Evolutionary conservation across 2,888 invertebrate genomes (phyloP).

Genomic region (Anoplius nigerrimus): DNA sequence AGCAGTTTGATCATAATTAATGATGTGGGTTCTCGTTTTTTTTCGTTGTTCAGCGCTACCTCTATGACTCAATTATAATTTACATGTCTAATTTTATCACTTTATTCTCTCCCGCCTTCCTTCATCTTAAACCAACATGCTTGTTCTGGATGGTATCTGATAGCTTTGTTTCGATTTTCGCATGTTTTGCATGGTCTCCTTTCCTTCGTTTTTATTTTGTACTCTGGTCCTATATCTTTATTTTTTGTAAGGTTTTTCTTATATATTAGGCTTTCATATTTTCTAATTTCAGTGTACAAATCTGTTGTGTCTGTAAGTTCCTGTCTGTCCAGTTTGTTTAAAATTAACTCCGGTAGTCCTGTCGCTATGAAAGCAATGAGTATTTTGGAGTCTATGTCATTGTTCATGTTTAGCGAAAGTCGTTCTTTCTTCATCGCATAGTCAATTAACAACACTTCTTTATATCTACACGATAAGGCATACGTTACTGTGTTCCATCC

Average conservation of each 20-base stretch:
- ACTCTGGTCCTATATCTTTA: background rate
- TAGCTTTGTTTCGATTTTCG: background rate
- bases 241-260: background rate
- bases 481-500: background rate
- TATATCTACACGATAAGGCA: slow-evolving; percentile 21
- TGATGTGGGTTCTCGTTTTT: too few relatives aligned
- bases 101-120: background rate
- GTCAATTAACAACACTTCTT: slow-evolving; percentile 36
- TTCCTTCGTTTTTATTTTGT: too few relatives aligned
- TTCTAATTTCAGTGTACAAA: too few relatives aligned
- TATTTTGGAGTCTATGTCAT: slow-evolving; percentile 7
- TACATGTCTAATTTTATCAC: background rate
- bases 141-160: background rate
- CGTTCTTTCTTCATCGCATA: slow-evolving; percentile 45
- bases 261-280: background rate
- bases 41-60: background rate
- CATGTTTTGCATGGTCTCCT: background rate
- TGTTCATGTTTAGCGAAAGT: slow-evolving; percentile 24
- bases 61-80: background rate
- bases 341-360: slow-evolving; percentile 37
- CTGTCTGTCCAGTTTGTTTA: slow-evolving; percentile 33
- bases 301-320: slow-evolving; percentile 12
- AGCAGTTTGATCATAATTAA: background rate
- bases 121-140: background rate
- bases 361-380: slow-evolving; percentile 17